A percentile compares a stretch with the other conserved stretches of the same genome.
Evolutionary conservation across 2,113 vertebrate genomes (phyloP).

Genomic region (Bubalus kerabau): DNA sequence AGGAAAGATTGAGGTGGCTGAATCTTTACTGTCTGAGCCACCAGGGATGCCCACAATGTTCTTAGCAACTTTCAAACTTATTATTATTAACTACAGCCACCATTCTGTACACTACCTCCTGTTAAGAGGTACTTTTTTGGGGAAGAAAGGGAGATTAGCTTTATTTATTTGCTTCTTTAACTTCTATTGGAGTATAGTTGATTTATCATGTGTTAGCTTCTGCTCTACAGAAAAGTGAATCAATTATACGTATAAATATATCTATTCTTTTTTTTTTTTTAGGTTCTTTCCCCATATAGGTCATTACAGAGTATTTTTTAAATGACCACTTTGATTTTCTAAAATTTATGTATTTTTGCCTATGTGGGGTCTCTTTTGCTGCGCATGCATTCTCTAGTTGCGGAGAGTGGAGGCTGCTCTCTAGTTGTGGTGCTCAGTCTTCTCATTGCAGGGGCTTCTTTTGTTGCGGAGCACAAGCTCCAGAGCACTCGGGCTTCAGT

Average conservation of each 20-base stretch:
- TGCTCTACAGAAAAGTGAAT: not conserved
- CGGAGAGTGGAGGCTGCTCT: not conserved
- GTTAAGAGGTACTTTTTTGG: not conserved
- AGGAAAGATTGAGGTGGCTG: not conserved
- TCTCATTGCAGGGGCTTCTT: not conserved
- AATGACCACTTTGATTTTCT: not conserved
- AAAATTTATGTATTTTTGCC: not conserved
- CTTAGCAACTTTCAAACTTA: not conserved
- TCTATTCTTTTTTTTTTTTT: not conserved
- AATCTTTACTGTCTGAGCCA: not conserved
- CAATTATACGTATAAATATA: not conserved
- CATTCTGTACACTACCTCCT: not conserved
- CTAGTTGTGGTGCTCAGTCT: not conserved
- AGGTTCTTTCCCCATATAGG: not conserved
- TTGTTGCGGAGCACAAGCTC: rapidly evolving
- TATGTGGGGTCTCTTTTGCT: not conserved
- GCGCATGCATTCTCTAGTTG: not conserved
- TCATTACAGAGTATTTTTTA: not conserved
- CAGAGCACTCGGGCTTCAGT: not conserved
- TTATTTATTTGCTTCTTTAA: not conserved
- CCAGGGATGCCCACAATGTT: not conserved
- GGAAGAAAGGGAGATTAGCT: not conserved
- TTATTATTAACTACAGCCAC: not conserved
- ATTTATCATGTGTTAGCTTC: not conserved
- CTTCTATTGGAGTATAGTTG: not conserved